Evolutionary conservation across 37 sponge, comb jelly and placozoan species (phyloP).

Genomic region (Cliona cf. orientalis): DNA sequence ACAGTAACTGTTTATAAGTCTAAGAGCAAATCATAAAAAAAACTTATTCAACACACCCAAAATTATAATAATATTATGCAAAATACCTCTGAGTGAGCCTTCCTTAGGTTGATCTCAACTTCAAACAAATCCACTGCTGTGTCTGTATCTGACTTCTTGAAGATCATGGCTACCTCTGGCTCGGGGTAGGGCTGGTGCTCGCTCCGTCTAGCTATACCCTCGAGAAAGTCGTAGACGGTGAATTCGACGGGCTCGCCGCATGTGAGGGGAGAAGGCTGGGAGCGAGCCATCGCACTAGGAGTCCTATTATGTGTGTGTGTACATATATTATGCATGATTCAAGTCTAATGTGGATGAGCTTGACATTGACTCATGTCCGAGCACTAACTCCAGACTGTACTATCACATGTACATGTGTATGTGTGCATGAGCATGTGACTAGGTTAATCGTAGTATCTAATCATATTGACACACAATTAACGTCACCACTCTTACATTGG

Average conservation of each 20-base stretch:
- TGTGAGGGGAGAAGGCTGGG: conserved; percentile 34
- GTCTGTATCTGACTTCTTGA: conserved; percentile 62
- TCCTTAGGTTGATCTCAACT: conserved; percentile 64
- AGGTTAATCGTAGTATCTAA: too few relatives aligned
- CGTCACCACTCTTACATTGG: conserved; percentile 55
- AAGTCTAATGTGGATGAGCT: too few relatives aligned
- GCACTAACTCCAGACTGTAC: too few relatives aligned
- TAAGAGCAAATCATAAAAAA: neutral
- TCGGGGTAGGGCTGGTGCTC: conserved; percentile 69
- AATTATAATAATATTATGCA: neutral
- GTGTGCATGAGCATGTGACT: too few relatives aligned
- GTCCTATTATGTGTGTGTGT: too few relatives aligned
- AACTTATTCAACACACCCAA: neutral
- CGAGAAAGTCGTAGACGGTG: conserved; percentile 47
- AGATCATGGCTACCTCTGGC: conserved; percentile 89
- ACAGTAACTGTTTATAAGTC: too few relatives aligned
- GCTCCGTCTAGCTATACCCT: conserved; percentile 66
- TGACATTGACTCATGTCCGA: too few relatives aligned
- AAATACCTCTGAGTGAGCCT: conserved; percentile 62
- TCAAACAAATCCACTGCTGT: conserved; percentile 66
- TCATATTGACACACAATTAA: too few relatives aligned
- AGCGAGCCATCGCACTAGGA: conserved; percentile 12
- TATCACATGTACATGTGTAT: too few relatives aligned
- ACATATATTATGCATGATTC: too few relatives aligned
- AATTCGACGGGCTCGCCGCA: conserved; percentile 58